phyloP scores from a whole-genome alignment of 2,113 vertebrate species.

The Phalacrocorax aristotelis region DNA sequence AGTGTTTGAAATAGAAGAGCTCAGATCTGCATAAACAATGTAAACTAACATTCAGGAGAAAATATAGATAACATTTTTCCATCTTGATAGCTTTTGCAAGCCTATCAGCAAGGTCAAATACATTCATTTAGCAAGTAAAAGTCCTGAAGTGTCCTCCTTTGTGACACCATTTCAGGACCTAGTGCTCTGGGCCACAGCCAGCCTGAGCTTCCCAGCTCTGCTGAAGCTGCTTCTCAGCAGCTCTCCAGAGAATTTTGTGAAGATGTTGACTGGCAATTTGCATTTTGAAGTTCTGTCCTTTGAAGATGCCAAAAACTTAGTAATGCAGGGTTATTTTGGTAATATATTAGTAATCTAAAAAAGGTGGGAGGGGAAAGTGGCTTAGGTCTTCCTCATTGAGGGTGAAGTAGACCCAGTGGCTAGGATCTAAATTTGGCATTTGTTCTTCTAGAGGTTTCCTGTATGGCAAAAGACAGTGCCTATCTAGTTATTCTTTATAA shows the following conservation, averaged over 20 bases:
- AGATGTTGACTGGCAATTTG: neutral
- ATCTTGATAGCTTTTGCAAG: neutral
- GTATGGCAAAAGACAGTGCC: neutral
- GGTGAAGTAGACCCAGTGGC: neutral
- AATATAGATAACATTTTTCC: neutral
- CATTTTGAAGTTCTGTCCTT: neutral
- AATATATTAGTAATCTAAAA: neutral
- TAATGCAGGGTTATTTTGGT: neutral
- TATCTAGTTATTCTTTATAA: neutral
- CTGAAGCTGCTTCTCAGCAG: neutral
- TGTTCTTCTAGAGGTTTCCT: neutral
- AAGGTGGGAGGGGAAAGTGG: neutral
- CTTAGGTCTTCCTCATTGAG: neutral
- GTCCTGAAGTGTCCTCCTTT: neutral
- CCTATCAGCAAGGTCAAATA: neutral
- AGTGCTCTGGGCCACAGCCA: neutral
- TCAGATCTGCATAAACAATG: neutral
- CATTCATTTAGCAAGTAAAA: neutral
- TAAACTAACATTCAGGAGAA: neutral
- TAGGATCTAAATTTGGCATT: neutral
- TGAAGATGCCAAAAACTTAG: neutral
- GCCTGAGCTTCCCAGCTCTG: neutral
- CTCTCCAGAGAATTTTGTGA: neutral
- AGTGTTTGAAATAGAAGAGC: neutral
- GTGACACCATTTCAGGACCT: neutral